Evolutionary conservation across 2,888 invertebrate species (phyloP).

Genomic region (Scelioninae gen. 1): DNA sequence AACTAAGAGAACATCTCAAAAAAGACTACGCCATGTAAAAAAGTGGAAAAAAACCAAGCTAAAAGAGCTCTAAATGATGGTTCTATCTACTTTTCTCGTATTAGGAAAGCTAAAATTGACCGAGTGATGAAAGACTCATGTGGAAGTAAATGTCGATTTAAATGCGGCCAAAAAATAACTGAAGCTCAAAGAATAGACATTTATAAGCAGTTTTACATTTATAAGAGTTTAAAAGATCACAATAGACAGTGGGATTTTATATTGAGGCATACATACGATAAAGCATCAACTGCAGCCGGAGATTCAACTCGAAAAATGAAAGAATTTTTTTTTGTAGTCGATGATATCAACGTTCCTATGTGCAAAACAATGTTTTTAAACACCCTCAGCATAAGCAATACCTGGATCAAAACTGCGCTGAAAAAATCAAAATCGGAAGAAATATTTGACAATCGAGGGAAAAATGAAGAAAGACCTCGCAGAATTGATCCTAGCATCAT

Average conservation of each 20-base stretch:
- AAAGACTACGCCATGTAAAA: slow-evolving; percentile 1
- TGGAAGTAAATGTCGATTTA: slow-evolving; percentile 23
- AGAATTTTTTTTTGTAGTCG: slow-evolving; percentile 19
- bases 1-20: slow-evolving; percentile 3
- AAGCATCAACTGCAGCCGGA: slow-evolving; percentile 9
- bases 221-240: slow-evolving; percentile 35
- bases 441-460: slow-evolving; percentile 38
- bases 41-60: slow-evolving; percentile 7
- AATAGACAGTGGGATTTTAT: slow-evolving; percentile 41
- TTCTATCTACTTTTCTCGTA: slow-evolving; percentile 3
- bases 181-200: slow-evolving; percentile 25
- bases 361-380: slow-evolving; percentile 55
- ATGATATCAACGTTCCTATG: slow-evolving; percentile 3
- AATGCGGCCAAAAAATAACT: slow-evolving; percentile 11
- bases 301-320: slow-evolving; percentile 15
- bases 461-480: slow-evolving; percentile 14
- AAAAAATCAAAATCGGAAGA: slow-evolving; percentile 25
- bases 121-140: slow-evolving; percentile 13
- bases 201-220: slow-evolving; percentile 57
- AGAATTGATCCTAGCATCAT: slow-evolving; percentile 7
- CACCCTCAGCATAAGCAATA: slow-evolving; percentile 29
- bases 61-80: slow-evolving; percentile 8
- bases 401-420: slow-evolving; percentile 27
- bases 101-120: slow-evolving; percentile 8
- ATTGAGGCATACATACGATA: slow-evolving; percentile 1